Evolutionary conservation across 2,113 vertebrate genomes (phyloP).

Genomic region (Myiagra hebetior): DNA sequence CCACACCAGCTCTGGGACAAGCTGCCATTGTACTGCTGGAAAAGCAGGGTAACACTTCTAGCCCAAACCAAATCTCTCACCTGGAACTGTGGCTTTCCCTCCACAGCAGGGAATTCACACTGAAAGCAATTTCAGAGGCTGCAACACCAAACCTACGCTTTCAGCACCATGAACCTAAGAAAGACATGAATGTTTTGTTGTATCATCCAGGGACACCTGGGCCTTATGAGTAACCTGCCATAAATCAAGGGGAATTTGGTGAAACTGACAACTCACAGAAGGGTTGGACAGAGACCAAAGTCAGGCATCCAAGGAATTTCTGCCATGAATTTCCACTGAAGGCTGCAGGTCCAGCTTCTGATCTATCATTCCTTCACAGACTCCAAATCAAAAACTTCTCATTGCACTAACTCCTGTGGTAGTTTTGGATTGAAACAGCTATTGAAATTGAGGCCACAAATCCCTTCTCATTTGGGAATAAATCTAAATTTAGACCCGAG

Average conservation of each 20-base stretch:
- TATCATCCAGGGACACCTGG: neutral
- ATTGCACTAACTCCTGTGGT: neutral
- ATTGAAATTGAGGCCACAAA: neutral
- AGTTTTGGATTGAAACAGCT: neutral
- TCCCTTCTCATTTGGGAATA: neutral
- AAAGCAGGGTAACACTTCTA: neutral
- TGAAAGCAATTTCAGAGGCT: neutral
- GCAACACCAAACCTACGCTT: neutral
- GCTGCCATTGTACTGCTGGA: neutral
- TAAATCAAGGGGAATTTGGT: neutral
- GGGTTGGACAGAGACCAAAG: neutral
- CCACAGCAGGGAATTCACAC: neutral
- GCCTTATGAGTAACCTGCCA: neutral
- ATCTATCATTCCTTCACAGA: neutral
- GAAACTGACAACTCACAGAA: neutral
- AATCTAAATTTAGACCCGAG: conserved; percentile 21
- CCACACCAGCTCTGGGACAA: neutral
- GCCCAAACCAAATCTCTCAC: neutral
- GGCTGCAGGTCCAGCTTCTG: neutral
- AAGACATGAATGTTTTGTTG: neutral
- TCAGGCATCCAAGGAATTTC: neutral
- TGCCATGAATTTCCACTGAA: neutral
- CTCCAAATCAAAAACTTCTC: neutral
- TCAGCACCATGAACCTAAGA: neutral
- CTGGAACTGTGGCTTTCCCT: neutral